These are phyloP conservation scores for Agrochola lychnidis DNA, from an alignment of 2,888 invertebrate species.

Conservation along the genomic window DNA sequence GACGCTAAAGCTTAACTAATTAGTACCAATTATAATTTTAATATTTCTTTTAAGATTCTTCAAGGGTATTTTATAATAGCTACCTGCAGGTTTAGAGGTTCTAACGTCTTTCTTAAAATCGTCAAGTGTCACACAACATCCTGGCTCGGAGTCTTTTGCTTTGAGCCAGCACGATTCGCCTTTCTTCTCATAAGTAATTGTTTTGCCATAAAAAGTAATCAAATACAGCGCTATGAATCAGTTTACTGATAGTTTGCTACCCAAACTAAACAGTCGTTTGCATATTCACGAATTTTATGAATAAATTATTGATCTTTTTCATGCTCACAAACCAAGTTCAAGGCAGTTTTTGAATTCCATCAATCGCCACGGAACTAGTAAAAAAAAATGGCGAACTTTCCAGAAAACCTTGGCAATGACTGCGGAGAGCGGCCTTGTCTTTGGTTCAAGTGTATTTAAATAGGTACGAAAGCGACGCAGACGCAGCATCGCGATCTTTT, in stretches of 20 bases:
- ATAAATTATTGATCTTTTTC: background rate
- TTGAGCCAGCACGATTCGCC: background rate
- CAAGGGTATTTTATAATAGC: background rate
- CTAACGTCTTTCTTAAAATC: background rate
- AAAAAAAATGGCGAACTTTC: constrained; percentile 60
- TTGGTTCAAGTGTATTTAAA: constrained; percentile 71
- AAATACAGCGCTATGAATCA: background rate
- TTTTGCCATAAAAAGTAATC: background rate
- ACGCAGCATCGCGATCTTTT: constrained; percentile 24
- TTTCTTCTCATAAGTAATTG: background rate
- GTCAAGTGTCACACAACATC: background rate
- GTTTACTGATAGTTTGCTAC: too few species aligned
- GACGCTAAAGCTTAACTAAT: background rate
- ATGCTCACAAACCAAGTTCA: constrained; percentile 43
- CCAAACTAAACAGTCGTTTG: constrained; percentile 13
- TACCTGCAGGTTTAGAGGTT: too few species aligned
- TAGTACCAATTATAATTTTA: background rate
- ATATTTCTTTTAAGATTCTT: background rate
- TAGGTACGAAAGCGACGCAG: constrained; percentile 37
- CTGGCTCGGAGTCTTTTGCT: background rate
- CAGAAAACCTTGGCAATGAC: constrained; percentile 82
- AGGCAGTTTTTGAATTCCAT: constrained; percentile 42
- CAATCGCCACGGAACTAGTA: constrained; percentile 15
- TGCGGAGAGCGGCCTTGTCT: constrained; percentile 70
- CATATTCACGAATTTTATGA: background rate